Evolutionary conservation across 2,888 invertebrate genomes (phyloP), one percentile per base, ranked within the genome.

Genomic region (Noctua janthe): DNA sequence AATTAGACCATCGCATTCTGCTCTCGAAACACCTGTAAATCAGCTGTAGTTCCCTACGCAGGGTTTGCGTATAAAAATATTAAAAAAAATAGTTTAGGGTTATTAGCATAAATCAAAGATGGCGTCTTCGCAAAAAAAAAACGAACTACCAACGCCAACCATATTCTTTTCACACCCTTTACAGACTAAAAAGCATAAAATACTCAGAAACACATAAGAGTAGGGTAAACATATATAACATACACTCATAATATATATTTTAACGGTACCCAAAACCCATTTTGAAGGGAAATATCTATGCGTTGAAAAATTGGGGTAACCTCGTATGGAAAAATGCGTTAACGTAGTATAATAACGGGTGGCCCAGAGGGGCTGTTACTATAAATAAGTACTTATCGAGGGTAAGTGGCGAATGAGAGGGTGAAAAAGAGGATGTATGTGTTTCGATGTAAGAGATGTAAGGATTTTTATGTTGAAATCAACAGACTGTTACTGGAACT

Each of bases 281-380:
- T 84, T 77, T 77, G 84, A 83, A 79, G 74, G 71, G n/a, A 74
- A 80, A 87, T 83, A 80, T 80, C 85, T 87, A 80, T 76, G 67
- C 64, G 51, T 76, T 85, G 84, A 85, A 85, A 83, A 87, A 87
- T 85, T 74, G 71, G 80, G 87, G 73, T 59, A 86, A 56, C 59
- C 39, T 73, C 62, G 73, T 87, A 76, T 59, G 74, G 80, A 71
- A 76, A 76, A 76, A 66, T 67, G 62, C 51, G 64, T 73, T 85
- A 85, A 75, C 88, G 39, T 71, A 74, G 17, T 69, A 71, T 77
- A 73, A 85, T 81, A 82, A 76, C 64, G 73, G 43, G 66, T 20
- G 29, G 43, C 88, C 77, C 79, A 13, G 15, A 79, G 69, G 88
- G 13, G 85, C 67, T 64, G 85, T 85, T 79, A 66, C 88, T 79